Base-by-base conservation (phyloP, 1,140 invertebrate genomes). In the Trachymyrmex cornetzi region DNA sequence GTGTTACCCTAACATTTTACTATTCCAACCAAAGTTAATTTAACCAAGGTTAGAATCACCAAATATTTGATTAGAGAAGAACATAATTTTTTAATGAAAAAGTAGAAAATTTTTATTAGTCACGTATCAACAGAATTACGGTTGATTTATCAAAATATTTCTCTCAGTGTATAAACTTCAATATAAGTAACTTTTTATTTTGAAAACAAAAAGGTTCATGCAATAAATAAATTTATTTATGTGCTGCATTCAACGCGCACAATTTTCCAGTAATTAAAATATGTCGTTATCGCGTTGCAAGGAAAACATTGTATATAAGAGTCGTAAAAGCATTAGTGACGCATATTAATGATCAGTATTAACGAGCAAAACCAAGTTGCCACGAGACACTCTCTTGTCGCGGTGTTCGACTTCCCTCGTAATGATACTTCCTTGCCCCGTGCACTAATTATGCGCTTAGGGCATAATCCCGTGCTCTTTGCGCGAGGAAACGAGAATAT, bases 381-480 rank as follows among this genome's bases (percentile, higher is more conserved):
- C 80, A 61, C 14, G 55, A 48, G 67, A 24, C 72, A 44, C 24
- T 84, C 80, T 75, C 69, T 82, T 74, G 67, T 74, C 80, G 66
- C 19, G 57, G 24, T 63, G 27, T 84, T 84, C 80, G 80, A 74
- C 80, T 84, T 84, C 3, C 38, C 80, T 84, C 69, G 72, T 75
- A 84, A 84, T 84, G 80, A 84, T 75, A 84, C 57, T 84, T 84
- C 69, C 69, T 75, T 63, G 38, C 38, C 24, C 57, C 38, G 69
- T 55, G 55, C 71, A 75, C 80, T 84, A 84, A 84, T 74, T 84
- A 84, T 69, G 69, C 69, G 80, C 80, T 84, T 74, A 84, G 69
- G 14, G 55, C 69, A 5, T 84, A 84, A 84, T 84, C 80, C 69
- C 12, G 69, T 63, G 80, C 55, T 84, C 55, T 75, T 84, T 75